These are phyloP conservation scores for Protodeltote pygarga DNA, from an alignment of 2,888 invertebrate species.

Conservation along the genomic window DNA sequence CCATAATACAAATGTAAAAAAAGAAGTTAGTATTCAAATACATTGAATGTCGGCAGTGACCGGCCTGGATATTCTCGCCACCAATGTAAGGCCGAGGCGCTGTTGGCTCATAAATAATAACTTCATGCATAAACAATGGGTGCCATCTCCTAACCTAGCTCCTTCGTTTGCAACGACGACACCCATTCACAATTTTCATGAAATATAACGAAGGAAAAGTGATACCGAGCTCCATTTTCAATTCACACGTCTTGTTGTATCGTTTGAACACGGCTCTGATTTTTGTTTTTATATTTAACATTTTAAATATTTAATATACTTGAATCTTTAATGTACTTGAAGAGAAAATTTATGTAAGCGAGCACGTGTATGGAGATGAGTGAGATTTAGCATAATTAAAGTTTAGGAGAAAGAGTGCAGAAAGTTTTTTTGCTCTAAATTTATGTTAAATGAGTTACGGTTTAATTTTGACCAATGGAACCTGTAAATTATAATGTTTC, in stretches of 20 bases:
- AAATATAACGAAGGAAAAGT: conserved; percentile 55
- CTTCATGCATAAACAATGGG: conserved; percentile 80
- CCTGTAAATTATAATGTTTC: no score
- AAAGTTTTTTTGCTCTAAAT: no score
- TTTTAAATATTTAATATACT: no score
- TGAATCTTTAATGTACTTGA: no score
- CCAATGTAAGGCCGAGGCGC: conserved; percentile 41
- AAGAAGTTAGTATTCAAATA: conserved; percentile 24
- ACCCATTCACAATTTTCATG: conserved; percentile 63
- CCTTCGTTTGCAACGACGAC: conserved; percentile 56
- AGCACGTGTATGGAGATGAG: no score
- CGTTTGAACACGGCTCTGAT: conserved; percentile 3
- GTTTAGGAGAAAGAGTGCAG: no score
- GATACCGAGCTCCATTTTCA: conserved; percentile 39
- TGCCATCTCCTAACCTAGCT: conserved; percentile 61
- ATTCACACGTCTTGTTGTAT: conserved; percentile 23
- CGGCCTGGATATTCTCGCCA: conserved; percentile 8
- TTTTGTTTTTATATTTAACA: conserved; percentile 2
- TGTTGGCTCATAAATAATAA: conserved; percentile 74
- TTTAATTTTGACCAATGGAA: no score
- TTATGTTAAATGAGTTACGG: no score
- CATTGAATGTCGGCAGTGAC: conserved; percentile 23
- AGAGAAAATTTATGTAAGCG: no score
- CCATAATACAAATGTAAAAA: conserved; percentile 6
- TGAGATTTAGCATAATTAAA: no score